Evolutionary conservation across 2,888 invertebrate species (phyloP).

Genomic region (Aphodius granarius): DNA sequence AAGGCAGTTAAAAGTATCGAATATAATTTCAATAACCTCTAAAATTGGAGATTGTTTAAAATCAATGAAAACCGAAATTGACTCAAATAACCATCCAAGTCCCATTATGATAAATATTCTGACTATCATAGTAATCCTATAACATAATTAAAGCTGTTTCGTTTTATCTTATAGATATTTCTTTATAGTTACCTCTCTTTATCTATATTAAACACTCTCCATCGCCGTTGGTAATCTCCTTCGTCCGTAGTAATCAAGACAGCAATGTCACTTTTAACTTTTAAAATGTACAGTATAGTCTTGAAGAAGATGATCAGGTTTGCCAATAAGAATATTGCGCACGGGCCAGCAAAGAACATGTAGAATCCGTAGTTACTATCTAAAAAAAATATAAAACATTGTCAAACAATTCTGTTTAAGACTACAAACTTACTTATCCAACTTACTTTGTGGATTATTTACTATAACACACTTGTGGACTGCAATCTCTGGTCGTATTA

Average conservation of each 20-base stretch:
- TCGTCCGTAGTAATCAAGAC: slow-evolving; percentile 66
- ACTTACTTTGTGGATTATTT: slow-evolving; percentile 49
- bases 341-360: slow-evolving; percentile 17
- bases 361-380: slow-evolving; percentile 17
- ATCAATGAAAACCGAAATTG: slow-evolving; percentile 62
- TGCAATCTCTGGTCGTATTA: slow-evolving; percentile 65
- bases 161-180: background rate
- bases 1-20: slow-evolving; percentile 69
- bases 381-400: no score
- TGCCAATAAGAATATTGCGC: slow-evolving; percentile 14
- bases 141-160: slow-evolving; percentile 40
- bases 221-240: slow-evolving; percentile 59
- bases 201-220: slow-evolving; percentile 66
- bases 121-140: slow-evolving; percentile 69
- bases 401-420: background rate
- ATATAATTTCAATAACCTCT: slow-evolving; percentile 48
- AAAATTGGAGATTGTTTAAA: slow-evolving; percentile 57
- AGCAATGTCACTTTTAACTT: slow-evolving; percentile 74
- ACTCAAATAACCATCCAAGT: slow-evolving; percentile 71
- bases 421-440: background rate
- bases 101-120: slow-evolving; percentile 82
- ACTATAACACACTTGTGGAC: slow-evolving; percentile 68
- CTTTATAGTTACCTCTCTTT: slow-evolving; percentile 63
- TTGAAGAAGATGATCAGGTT: slow-evolving; percentile 70
- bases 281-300: slow-evolving; percentile 70